A percentile compares a stretch with the other conserved stretches of the same genome.
Conservation (phyloP, 2,797 vertebrate genomes). For the Adelosebastes latens region DNA sequence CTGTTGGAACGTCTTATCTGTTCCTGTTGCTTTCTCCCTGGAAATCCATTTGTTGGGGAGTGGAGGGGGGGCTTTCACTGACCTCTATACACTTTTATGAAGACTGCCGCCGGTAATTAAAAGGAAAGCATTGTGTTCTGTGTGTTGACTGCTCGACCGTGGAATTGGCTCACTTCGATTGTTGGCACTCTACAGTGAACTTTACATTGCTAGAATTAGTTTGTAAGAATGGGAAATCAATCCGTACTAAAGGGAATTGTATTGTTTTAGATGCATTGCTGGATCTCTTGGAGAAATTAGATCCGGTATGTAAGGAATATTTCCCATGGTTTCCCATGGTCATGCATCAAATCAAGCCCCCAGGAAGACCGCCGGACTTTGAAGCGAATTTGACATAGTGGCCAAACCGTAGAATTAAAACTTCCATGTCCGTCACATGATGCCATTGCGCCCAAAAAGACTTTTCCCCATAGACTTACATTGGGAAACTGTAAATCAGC, state of each 20-base stretch:
- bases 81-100: slow-evolving; percentile 20
- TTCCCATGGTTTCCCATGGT: background rate
- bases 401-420: too few relatives aligned
- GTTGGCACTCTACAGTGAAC: background rate
- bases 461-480: background rate
- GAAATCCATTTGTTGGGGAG: slow-evolving; percentile 53
- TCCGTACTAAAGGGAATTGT: background rate
- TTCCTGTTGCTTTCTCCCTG: slow-evolving; percentile 51
- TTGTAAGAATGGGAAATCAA: background rate
- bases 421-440: too few relatives aligned
- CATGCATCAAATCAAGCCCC: background rate
- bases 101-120: slow-evolving; percentile 31
- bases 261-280: background rate
- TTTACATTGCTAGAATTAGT: background rate
- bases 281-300: background rate
- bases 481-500: too few relatives aligned
- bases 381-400: too few relatives aligned
- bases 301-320: background rate
- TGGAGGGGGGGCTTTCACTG: slow-evolving; percentile 31
- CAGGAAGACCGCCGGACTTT: too few relatives aligned
- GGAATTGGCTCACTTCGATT: slow-evolving; percentile 17
- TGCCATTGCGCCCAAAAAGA: too few relatives aligned
- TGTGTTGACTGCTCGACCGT: background rate
- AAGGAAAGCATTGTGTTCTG: slow-evolving; percentile 17
- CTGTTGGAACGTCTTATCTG: slow-evolving; percentile 57